Percentiles rank a stretch among this genome's conserved stretches.
Conservation (phyloP, 2,888 invertebrate genomes). For the Gymnocheta viridis region DNA sequence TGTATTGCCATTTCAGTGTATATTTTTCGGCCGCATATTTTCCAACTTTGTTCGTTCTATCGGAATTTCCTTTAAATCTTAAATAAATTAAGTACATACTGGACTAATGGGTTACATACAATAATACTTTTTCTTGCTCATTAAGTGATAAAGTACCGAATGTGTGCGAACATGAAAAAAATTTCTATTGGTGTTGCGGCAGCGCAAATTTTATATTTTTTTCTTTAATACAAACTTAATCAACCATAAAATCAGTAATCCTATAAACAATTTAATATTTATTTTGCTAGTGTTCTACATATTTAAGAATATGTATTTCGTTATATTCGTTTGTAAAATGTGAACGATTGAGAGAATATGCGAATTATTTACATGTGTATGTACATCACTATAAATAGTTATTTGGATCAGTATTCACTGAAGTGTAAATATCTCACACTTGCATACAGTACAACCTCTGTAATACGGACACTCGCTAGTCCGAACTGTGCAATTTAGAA, state of each 20-base stretch:
- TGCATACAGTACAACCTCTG: too few species aligned
- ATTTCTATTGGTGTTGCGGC: slow-evolving; percentile 36
- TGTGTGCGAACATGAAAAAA: slow-evolving; percentile 8
- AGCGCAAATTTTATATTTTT: slow-evolving; percentile 1
- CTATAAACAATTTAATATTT: slow-evolving; percentile 1
- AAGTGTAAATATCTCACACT: neutral
- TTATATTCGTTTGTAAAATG: neutral
- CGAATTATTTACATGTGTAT: neutral
- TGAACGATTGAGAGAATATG: neutral
- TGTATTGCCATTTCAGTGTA: too few species aligned
- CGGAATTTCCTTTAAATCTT: too few species aligned
- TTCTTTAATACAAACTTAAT: slow-evolving; percentile 1
- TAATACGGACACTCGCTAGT: too few species aligned
- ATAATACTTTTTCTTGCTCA: neutral
- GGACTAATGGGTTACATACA: neutral
- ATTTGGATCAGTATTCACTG: neutral
- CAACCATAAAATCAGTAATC: slow-evolving; percentile 17
- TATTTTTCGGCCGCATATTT: too few species aligned
- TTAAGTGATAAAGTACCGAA: slow-evolving; percentile 20
- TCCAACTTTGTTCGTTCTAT: too few species aligned
- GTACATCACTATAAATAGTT: neutral
- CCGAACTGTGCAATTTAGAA: too few species aligned
- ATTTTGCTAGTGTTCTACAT: neutral
- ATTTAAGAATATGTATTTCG: neutral
- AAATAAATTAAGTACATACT: neutral